Conservation (phyloP, 2,113 vertebrate genomes). For the Etia nguti region DNA sequence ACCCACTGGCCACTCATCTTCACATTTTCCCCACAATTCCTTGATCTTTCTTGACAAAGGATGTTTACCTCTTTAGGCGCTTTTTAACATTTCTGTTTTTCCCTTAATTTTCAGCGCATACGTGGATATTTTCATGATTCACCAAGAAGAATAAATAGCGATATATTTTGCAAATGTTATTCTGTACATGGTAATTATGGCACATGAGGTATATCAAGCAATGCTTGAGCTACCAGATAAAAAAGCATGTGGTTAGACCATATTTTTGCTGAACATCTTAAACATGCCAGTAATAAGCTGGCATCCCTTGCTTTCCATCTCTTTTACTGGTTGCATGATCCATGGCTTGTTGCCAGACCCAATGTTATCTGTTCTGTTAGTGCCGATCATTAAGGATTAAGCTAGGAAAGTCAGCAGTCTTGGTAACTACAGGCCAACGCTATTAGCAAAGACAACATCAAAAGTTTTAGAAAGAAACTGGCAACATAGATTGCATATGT, state of each 20-base stretch:
- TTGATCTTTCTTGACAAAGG: neutral
- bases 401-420: neutral
- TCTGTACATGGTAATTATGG: neutral
- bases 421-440: neutral
- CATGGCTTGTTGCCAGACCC: neutral
- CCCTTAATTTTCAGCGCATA: neutral
- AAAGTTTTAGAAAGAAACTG: neutral
- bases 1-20: neutral
- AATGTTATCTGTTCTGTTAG: neutral
- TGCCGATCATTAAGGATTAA: neutral
- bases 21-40: neutral
- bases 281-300: neutral
- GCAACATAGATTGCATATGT: neutral
- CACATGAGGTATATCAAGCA: neutral
- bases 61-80: neutral
- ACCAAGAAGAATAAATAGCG: neutral
- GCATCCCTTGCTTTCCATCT: neutral
- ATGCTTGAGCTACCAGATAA: neutral
- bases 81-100: neutral
- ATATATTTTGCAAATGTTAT: neutral
- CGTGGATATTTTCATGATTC: neutral
- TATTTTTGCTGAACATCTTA: neutral
- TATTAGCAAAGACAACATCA: neutral
- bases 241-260: neutral
- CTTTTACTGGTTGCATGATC: neutral